phyloP scores from a whole-genome alignment of 2,797 vertebrate genomes.

The Pempheris klunzingeri region DNA sequence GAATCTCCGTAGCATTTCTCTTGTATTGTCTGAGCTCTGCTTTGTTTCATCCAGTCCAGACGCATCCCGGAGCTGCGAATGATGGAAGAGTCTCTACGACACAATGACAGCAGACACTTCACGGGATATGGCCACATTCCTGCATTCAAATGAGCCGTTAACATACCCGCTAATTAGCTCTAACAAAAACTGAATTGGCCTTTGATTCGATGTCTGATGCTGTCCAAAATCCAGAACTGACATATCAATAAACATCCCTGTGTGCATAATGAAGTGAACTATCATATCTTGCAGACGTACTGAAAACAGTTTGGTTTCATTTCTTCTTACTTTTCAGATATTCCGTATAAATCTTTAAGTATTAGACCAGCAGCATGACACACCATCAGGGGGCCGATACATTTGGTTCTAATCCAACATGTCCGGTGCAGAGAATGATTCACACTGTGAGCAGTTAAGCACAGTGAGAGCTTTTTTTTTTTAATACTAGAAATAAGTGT shows the following conservation, averaged over 20 bases:
- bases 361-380: not conserved
- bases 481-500: constrained; percentile 13
- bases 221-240: not conserved
- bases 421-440: not conserved
- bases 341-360: not conserved
- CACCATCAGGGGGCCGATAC: not conserved
- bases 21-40: not conserved
- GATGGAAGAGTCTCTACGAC: constrained; percentile 21
- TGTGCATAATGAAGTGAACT: not conserved
- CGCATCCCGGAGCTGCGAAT: constrained; percentile 28
- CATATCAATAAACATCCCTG: no score
- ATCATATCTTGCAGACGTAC: not conserved
- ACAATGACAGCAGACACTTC: constrained; percentile 31
- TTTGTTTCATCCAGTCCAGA: constrained; percentile 13
- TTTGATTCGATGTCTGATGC: constrained; percentile 24
- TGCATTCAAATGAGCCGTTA: constrained; percentile 30
- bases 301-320: not conserved
- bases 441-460: not conserved
- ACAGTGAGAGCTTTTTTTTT: not conserved
- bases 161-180: constrained; percentile 21
- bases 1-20: no score
- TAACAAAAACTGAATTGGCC: not conserved
- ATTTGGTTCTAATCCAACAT: not conserved
- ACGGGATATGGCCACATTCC: constrained; percentile 17
- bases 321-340: not conserved